Percentiles rank a stretch among this genome's conserved stretches.
Conservation (phyloP, 2,113 vertebrate species). For the Sorex fumeus region DNA sequence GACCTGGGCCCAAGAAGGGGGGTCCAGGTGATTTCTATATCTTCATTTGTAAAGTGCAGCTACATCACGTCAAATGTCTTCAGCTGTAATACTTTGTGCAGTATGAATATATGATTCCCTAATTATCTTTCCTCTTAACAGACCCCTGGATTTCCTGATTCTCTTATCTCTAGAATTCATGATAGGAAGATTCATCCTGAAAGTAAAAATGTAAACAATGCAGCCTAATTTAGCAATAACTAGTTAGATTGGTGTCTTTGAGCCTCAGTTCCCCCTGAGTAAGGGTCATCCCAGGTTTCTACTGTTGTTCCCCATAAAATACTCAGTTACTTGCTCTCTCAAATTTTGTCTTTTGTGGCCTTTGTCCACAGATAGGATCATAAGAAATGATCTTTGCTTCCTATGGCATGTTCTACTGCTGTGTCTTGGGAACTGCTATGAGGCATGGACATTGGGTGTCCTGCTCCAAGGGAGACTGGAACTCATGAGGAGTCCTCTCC, state of each 20-base stretch:
- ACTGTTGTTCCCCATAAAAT: not conserved
- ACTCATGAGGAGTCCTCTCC: not conserved
- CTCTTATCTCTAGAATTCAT: not conserved
- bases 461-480: not conserved
- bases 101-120: constrained; percentile 55
- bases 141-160: constrained; percentile 54
- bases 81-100: constrained; percentile 28
- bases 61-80: constrained; percentile 56
- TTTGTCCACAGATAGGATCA: not conserved
- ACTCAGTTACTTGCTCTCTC: not conserved
- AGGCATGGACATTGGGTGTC: not conserved
- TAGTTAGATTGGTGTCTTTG: not conserved
- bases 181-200: constrained; percentile 50
- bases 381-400: not conserved
- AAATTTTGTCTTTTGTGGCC: not conserved
- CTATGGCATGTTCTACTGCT: not conserved
- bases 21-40: not conserved
- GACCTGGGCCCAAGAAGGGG: not conserved
- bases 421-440: not conserved
- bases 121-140: not conserved
- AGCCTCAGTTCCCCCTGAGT: not conserved
- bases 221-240: constrained; percentile 35
- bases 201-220: constrained; percentile 41
- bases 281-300: not conserved
- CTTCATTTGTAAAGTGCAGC: constrained; percentile 8